phyloP scores from a whole-genome alignment of 2,113 vertebrate species.

The Centropus unirufus region DNA sequence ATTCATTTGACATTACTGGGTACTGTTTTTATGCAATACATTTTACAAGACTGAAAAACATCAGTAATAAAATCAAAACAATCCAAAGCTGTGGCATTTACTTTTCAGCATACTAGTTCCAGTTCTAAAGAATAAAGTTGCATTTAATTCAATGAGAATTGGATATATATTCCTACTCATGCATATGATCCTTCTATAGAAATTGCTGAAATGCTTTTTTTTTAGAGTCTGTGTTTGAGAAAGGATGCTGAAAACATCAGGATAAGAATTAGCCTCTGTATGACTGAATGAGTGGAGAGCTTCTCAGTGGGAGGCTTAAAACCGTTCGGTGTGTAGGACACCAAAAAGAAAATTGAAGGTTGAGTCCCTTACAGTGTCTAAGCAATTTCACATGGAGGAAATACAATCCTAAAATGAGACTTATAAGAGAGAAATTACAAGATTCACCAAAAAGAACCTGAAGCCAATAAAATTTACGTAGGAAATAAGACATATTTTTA shows the following conservation, averaged over 20 bases:
- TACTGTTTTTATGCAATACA: neutral
- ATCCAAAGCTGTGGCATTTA: neutral
- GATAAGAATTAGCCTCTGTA: neutral
- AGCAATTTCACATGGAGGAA: neutral
- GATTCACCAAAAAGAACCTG: neutral
- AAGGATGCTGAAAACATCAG: neutral
- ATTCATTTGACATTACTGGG: rapidly evolving
- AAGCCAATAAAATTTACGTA: neutral
- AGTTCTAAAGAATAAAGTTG: neutral
- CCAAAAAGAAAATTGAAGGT: neutral
- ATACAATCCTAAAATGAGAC: neutral
- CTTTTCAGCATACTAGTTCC: neutral
- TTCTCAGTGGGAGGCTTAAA: neutral
- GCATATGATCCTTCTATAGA: neutral
- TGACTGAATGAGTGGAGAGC: neutral
- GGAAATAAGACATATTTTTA: neutral
- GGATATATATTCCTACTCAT: neutral
- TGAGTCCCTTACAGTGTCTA: neutral
- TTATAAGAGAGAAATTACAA: neutral
- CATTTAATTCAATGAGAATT: neutral
- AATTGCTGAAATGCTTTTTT: neutral
- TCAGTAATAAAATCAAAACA: neutral
- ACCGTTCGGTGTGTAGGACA: neutral
- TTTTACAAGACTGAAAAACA: neutral
- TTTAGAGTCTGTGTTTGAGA: neutral